These are phyloP conservation scores for Pangasius mekongensis DNA, from an alignment of 2,797 vertebrate genomes.

Conservation along the genomic window DNA sequence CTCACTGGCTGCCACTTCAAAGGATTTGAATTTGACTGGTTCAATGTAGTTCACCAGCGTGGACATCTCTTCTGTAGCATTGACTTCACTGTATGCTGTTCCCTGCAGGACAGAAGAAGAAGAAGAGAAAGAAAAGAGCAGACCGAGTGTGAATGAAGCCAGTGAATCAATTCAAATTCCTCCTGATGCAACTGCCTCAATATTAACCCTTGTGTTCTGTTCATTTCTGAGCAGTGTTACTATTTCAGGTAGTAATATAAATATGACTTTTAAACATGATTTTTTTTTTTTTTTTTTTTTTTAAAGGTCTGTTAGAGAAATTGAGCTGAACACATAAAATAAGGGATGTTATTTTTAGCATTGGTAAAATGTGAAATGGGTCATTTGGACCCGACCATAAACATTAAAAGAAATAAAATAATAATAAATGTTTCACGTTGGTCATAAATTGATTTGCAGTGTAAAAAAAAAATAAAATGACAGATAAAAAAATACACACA, in stretches of 20 bases:
- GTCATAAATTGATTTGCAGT: background rate
- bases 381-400: background rate
- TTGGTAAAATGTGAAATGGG: background rate
- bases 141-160: background rate
- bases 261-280: background rate
- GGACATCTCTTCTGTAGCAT: slow-evolving; percentile 92
- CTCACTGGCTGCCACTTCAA: slow-evolving; percentile 84
- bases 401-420: background rate
- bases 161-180: background rate
- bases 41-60: slow-evolving; percentile 90
- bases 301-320: background rate
- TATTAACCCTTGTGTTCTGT: too few species aligned
- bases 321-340: background rate
- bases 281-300: background rate
- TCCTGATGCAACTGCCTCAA: background rate
- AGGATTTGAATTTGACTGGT: slow-evolving; percentile 91
- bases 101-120: slow-evolving; percentile 72
- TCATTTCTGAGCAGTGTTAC: background rate
- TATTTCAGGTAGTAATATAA: background rate
- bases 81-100: slow-evolving; percentile 88
- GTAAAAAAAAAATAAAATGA: background rate
- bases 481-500: too few species aligned
- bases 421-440: background rate
- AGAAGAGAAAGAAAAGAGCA: background rate
- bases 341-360: background rate